A percentile compares a stretch with the other conserved stretches of the same genome.
phyloP scores from a whole-genome alignment of 23 tunicate species.

The Styela plicata region DNA sequence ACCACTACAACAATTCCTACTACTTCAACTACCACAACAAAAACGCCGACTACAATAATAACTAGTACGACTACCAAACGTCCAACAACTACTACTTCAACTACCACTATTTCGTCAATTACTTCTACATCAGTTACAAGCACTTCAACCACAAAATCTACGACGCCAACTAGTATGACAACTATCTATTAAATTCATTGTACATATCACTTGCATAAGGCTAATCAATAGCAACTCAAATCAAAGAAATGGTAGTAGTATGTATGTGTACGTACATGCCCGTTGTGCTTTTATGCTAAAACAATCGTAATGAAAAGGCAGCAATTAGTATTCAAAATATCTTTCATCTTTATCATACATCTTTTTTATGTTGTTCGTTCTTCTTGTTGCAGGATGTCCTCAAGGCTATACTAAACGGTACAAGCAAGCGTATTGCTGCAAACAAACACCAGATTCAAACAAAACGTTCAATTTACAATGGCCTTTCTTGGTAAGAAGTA shows the following conservation, averaged over 20 bases:
- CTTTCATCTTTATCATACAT: too few species aligned
- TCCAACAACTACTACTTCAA: neutral
- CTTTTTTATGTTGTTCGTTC: too few species aligned
- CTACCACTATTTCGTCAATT: neutral
- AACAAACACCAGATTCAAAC: neutral
- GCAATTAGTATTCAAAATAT: too few species aligned
- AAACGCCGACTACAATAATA: neutral
- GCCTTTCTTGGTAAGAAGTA: neutral
- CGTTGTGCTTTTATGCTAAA: too few species aligned
- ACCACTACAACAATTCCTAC: neutral
- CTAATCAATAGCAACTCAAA: too few species aligned
- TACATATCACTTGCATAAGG: too few species aligned
- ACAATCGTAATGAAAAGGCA: too few species aligned
- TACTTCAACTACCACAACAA: neutral
- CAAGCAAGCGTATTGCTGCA: neutral
- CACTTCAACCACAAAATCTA: neutral
- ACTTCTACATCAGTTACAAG: neutral
- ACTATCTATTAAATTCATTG: too few species aligned
- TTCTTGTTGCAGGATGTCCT: neutral
- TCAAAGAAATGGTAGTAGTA: too few species aligned
- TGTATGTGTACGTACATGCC: too few species aligned
- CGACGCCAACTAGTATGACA: too few species aligned
- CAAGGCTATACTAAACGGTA: neutral
- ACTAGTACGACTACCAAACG: neutral
- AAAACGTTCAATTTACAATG: neutral